Conservation (phyloP, 2,888 invertebrate genomes). For the Hypomecis punctinalis region DNA sequence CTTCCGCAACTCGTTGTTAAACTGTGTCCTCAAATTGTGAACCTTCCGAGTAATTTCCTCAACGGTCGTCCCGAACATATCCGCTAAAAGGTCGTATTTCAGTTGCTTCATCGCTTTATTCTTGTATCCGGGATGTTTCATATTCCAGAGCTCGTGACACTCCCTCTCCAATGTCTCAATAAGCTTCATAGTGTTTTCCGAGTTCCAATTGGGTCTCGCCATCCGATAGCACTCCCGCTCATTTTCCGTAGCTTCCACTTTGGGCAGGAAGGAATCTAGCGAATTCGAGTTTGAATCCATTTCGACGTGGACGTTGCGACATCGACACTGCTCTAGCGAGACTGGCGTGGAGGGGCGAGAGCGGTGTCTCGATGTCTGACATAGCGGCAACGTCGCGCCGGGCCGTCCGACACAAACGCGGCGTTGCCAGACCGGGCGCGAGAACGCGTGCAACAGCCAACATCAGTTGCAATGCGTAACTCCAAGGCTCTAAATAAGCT, state of each 20-base stretch:
- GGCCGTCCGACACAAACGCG: slow-evolving; percentile 43
- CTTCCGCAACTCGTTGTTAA: slow-evolving; percentile 76
- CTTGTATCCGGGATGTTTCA: slow-evolving; percentile 64
- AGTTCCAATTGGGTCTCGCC: slow-evolving; percentile 61
- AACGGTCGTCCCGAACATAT: slow-evolving; percentile 65
- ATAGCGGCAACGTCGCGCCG: slow-evolving; percentile 68
- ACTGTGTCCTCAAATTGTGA: slow-evolving; percentile 76
- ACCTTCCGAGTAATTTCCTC: slow-evolving; percentile 76
- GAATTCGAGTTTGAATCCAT: slow-evolving; percentile 75
- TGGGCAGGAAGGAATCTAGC: slow-evolving; percentile 64
- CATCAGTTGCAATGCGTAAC: slow-evolving; percentile 51
- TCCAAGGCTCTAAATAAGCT: slow-evolving; percentile 59
- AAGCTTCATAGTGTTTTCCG: slow-evolving; percentile 69
- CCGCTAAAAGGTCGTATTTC: slow-evolving; percentile 69
- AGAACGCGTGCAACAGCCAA: slow-evolving; percentile 16
- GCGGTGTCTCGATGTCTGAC: slow-evolving; percentile 60
- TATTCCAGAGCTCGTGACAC: slow-evolving; percentile 74
- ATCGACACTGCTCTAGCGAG: slow-evolving; percentile 76
- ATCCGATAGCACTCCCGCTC: slow-evolving; percentile 55
- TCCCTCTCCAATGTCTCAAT: slow-evolving; percentile 70
- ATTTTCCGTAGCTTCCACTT: slow-evolving; percentile 64
- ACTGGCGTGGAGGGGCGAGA: slow-evolving; percentile 73
- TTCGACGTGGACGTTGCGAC: slow-evolving; percentile 57
- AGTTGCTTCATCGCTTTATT: slow-evolving; percentile 61
- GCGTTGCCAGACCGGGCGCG: slow-evolving; percentile 48